Evolutionary conservation across 2,797 vertebrate species (phyloP).

Genomic region (Jordanella pulchra): DNA sequence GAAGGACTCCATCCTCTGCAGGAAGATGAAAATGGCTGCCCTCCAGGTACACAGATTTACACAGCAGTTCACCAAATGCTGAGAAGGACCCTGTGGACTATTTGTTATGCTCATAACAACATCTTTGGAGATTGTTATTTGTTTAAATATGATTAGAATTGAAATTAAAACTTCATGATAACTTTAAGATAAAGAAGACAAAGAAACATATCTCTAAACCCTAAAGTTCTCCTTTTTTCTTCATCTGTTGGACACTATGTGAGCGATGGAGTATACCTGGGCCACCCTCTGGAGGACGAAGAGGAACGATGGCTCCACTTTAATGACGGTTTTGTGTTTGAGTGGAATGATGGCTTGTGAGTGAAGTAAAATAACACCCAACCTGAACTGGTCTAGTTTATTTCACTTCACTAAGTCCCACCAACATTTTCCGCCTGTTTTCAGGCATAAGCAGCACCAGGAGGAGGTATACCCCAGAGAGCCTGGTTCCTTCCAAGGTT

Average conservation of each 20-base stretch:
- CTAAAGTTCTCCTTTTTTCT: background rate
- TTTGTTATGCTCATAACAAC: background rate
- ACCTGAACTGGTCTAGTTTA: background rate
- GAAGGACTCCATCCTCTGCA: slow-evolving; percentile 3
- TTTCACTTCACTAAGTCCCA: background rate
- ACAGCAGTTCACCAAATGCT: background rate
- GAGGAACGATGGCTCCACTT: background rate
- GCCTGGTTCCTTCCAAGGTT: background rate
- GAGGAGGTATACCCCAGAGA: slow-evolving; percentile 9
- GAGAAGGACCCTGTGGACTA: background rate
- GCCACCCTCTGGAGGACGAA: background rate
- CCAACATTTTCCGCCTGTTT: background rate
- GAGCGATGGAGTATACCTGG: background rate
- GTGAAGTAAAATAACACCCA: background rate
- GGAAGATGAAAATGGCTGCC: background rate
- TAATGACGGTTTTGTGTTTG: background rate
- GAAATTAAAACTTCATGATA: background rate
- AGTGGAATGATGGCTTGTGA: background rate
- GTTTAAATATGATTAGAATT: background rate
- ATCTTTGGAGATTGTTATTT: background rate
- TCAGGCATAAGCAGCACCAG: background rate
- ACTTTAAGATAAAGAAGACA: background rate
- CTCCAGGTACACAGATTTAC: background rate
- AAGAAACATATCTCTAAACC: background rate
- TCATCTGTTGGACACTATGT: background rate